Evolutionary conservation across 2,113 vertebrate species (phyloP).

Genomic region (Addax nasomaculatus): DNA sequence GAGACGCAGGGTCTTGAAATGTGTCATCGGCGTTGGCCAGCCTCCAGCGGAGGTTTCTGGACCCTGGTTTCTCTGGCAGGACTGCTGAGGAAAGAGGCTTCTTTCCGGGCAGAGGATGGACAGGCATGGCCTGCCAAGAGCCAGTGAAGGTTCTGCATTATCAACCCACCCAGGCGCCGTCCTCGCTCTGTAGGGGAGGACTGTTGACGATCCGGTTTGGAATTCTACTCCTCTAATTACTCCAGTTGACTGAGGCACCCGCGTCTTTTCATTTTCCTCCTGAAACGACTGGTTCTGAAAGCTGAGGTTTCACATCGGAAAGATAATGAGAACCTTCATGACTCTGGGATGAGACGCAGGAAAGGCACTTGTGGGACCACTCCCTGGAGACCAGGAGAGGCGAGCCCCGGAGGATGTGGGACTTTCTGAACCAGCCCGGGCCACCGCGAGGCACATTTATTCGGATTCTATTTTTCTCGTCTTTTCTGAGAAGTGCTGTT

Average conservation of each 20-base stretch:
- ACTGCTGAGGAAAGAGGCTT: background rate
- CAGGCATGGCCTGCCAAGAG: background rate
- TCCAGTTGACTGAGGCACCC: background rate
- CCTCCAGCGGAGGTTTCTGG: background rate
- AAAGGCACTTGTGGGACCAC: background rate
- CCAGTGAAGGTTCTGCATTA: background rate
- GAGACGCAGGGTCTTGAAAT: background rate
- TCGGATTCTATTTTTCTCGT: background rate
- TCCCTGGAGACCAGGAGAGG: background rate
- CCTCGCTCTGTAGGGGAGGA: background rate
- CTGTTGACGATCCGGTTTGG: background rate
- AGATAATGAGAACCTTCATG: constrained; percentile 63
- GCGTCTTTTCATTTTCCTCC: constrained; percentile 53
- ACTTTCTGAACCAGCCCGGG: background rate
- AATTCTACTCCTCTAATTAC: background rate
- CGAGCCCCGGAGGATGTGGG: background rate
- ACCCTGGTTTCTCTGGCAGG: background rate
- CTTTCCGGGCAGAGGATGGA: background rate
- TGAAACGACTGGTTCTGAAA: constrained; percentile 61
- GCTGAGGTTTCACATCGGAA: constrained; percentile 55
- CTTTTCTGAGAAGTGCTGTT: background rate
- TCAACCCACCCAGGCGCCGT: accelerated
- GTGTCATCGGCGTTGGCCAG: background rate
- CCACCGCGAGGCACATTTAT: background rate
- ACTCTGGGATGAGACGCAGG: constrained; percentile 30